Evolutionary conservation across 2,888 invertebrate genomes (phyloP).

Genomic region (Yponomeuta cagnagella): DNA sequence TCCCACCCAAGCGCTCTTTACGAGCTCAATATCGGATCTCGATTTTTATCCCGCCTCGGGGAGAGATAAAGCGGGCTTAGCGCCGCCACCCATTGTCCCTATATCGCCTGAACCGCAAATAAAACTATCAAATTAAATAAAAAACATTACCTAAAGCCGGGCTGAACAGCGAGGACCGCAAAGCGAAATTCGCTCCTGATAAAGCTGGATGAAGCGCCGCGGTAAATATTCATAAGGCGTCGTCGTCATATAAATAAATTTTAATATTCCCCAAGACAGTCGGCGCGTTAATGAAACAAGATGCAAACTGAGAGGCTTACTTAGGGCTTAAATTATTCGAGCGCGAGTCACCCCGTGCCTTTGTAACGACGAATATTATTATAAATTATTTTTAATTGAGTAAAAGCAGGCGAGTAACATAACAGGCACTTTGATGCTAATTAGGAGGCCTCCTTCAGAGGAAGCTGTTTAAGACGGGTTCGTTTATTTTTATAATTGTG

Average conservation of each 20-base stretch:
- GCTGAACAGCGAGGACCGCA: background rate
- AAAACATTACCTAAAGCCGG: conserved; percentile 3
- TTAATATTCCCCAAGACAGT: conserved; percentile 49
- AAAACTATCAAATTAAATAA: conserved; percentile 41
- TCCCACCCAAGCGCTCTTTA: conserved; percentile 52
- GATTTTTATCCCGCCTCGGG: conserved; percentile 53
- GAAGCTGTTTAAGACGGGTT: background rate
- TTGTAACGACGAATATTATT: conserved; percentile 58
- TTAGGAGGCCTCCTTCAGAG: conserved; percentile 33
- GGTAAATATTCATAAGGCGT: conserved; percentile 62
- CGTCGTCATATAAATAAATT: conserved; percentile 45
- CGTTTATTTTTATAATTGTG: background rate
- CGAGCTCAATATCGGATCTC: conserved; percentile 56
- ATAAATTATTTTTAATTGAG: conserved; percentile 71
- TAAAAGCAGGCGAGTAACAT: conserved; percentile 56
- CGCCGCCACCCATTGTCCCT: conserved; percentile 32
- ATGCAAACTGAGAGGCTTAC: conserved; percentile 53
- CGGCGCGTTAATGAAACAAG: conserved; percentile 63
- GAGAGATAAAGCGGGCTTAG: conserved; percentile 48
- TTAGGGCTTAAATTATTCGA: conserved; percentile 57
- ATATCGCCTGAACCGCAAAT: conserved; percentile 31
- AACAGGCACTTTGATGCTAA: conserved; percentile 44
- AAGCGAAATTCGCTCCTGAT: background rate
- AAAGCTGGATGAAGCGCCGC: conserved; percentile 8
- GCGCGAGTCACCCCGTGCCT: conserved; percentile 44